phyloP scores from a whole-genome alignment of 2,888 invertebrate species.

The Petrolisthes cinctipes region DNA sequence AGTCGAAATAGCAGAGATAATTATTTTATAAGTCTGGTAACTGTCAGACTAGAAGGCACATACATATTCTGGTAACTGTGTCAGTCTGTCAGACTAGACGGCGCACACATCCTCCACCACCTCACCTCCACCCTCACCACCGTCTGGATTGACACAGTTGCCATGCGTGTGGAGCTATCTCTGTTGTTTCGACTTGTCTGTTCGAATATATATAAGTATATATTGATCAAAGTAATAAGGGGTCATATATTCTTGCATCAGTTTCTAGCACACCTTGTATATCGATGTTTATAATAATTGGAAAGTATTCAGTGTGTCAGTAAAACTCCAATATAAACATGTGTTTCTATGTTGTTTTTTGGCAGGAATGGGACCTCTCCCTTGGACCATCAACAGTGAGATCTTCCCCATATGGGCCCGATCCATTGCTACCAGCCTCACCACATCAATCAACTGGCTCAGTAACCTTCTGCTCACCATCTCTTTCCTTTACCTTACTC shows the following conservation, averaged over 20 bases:
- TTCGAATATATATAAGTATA: too few species aligned
- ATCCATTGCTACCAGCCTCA: slow-evolving; percentile 71
- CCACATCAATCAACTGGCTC: slow-evolving; percentile 73
- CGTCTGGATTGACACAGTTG: too few species aligned
- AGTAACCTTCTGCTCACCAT: slow-evolving; percentile 73
- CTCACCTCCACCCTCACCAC: too few species aligned
- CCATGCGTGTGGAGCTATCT: too few species aligned
- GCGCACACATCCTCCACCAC: too few species aligned
- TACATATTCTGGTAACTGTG: too few species aligned
- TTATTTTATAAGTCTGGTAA: too few species aligned
- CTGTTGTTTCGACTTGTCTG: too few species aligned
- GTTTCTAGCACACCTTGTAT: neutral
- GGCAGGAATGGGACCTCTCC: slow-evolving; percentile 73
- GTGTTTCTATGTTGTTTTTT: slow-evolving; percentile 69
- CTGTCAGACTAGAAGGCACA: too few species aligned
- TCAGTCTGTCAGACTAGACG: too few species aligned
- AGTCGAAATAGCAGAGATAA: too few species aligned
- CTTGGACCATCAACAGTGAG: slow-evolving; percentile 74
- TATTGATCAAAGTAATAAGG: neutral
- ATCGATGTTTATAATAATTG: neutral
- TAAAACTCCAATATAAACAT: neutral
- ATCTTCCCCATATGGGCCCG: slow-evolving; percentile 74
- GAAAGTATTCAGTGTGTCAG: neutral
- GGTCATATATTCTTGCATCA: neutral
- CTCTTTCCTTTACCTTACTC: slow-evolving; percentile 72